Conservation (phyloP, 2,797 vertebrate genomes). For the Sphaeramia orbicularis region DNA sequence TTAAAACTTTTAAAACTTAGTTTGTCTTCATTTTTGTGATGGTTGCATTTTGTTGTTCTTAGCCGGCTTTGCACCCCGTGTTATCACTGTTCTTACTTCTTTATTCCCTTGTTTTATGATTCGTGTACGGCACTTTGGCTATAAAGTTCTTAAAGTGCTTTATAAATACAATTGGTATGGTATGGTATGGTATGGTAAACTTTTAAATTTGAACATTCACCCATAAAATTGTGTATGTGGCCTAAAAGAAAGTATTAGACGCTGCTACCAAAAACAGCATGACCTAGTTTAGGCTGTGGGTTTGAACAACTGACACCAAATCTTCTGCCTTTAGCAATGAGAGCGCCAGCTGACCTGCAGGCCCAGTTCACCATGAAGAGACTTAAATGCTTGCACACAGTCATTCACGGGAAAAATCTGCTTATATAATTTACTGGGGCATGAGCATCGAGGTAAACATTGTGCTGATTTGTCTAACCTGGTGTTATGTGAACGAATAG, state of each 20-base stretch:
- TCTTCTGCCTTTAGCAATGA: constrained; percentile 46
- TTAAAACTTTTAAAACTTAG: no score
- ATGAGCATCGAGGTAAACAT: constrained; percentile 8
- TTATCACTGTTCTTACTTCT: no score
- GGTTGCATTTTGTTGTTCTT: no score
- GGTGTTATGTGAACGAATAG: constrained; percentile 2
- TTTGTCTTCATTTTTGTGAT: no score
- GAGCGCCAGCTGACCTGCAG: constrained; percentile 55
- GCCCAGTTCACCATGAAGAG: constrained; percentile 30
- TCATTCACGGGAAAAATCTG: constrained; percentile 22
- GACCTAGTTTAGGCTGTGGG: constrained; percentile 63
- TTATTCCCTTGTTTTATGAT: no score
- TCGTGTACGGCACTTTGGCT: no score
- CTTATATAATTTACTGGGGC: neutral
- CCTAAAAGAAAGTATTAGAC: constrained; percentile 45
- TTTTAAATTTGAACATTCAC: constrained; percentile 27
- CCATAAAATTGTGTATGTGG: constrained; percentile 12
- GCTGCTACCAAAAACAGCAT: constrained; percentile 59
- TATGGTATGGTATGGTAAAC: no score
- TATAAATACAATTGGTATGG: no score
- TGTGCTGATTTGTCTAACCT: constrained; percentile 4
- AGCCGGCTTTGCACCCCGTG: no score
- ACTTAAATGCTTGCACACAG: constrained; percentile 11
- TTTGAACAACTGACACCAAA: constrained; percentile 50
- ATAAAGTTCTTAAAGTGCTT: no score